These are phyloP conservation scores for Augochlora pura DNA, from an alignment of 1,140 invertebrate genomes.

Conservation along the genomic window DNA sequence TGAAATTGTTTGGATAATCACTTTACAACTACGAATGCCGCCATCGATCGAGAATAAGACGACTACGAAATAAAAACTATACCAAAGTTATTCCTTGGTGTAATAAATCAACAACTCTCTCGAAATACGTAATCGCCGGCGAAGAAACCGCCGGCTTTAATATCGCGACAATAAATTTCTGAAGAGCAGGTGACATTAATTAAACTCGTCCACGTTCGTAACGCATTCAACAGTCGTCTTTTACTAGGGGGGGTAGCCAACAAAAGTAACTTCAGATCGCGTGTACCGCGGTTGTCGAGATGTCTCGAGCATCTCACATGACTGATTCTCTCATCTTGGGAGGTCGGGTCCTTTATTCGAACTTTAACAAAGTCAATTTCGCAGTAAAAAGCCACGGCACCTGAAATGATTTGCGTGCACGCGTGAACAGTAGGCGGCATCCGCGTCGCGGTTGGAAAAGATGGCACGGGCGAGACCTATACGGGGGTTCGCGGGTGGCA, in stretches of 20 bases:
- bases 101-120: slow-evolving; percentile 10
- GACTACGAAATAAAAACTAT: background rate
- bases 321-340: background rate
- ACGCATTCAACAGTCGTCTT: background rate
- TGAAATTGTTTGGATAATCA: too few relatives aligned
- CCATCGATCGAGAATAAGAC: too few relatives aligned
- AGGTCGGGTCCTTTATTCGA: slow-evolving; percentile 1
- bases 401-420: slow-evolving; percentile 46
- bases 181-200: slow-evolving; percentile 3
- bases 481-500: slow-evolving; percentile 27
- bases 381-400: slow-evolving; percentile 14
- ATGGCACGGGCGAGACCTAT: slow-evolving; percentile 46
- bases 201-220: background rate
- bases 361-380: slow-evolving; percentile 27
- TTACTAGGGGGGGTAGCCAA: background rate
- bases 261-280: background rate
- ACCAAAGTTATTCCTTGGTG: too few relatives aligned
- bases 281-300: background rate
- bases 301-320: background rate
- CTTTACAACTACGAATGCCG: background rate
- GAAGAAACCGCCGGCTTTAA: background rate
- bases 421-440: slow-evolving; percentile 29
- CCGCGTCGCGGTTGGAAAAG: slow-evolving; percentile 23
- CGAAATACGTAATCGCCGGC: slow-evolving; percentile 1
- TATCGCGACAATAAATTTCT: background rate